A percentile compares a stretch with the other conserved stretches of the same genome.
These are phyloP conservation scores for Argynnis bischoffii DNA, from an alignment of 2,888 invertebrate species.

Conservation along the genomic window DNA sequence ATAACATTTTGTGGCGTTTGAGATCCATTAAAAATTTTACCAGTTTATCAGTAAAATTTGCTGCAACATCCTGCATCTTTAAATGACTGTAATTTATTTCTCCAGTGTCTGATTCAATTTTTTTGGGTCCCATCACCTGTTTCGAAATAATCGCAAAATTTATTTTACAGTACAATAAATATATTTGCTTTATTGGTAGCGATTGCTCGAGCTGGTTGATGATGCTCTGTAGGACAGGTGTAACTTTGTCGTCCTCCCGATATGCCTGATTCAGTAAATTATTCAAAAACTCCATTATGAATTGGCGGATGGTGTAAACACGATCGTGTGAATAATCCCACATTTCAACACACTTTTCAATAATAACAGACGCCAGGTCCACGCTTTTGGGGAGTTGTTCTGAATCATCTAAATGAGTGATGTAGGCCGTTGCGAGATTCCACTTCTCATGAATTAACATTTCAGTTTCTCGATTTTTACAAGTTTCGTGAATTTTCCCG, in stretches of 20 bases:
- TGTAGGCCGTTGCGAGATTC: constrained; percentile 39
- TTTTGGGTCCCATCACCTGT: constrained; percentile 12
- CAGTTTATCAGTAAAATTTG: background rate
- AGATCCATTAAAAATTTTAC: constrained; percentile 17
- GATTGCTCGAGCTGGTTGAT: constrained; percentile 4
- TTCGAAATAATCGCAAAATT: constrained; percentile 20
- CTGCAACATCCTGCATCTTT: constrained; percentile 12
- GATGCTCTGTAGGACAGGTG: constrained; percentile 25
- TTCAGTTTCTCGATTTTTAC: constrained; percentile 24
- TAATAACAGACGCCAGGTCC: constrained; percentile 20
- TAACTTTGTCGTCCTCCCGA: constrained; percentile 9
- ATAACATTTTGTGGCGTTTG: constrained; percentile 19
- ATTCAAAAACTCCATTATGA: constrained; percentile 23
- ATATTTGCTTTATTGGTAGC: constrained; percentile 20
- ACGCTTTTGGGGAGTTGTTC: constrained; percentile 24
- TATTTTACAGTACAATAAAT: constrained; percentile 24
- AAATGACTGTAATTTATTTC: constrained; percentile 2
- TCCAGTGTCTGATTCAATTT: background rate
- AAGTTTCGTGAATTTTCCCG: constrained; percentile 33
- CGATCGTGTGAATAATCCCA: constrained; percentile 1
- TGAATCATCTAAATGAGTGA: constrained; percentile 25
- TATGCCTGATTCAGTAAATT: constrained; percentile 6
- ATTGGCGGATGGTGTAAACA: constrained; percentile 7
- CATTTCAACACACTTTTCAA: constrained; percentile 19
- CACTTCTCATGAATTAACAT: constrained; percentile 47